These are phyloP conservation scores for Australoheros facetus DNA, from an alignment of 2,797 vertebrate genomes.

Conservation along the genomic window DNA sequence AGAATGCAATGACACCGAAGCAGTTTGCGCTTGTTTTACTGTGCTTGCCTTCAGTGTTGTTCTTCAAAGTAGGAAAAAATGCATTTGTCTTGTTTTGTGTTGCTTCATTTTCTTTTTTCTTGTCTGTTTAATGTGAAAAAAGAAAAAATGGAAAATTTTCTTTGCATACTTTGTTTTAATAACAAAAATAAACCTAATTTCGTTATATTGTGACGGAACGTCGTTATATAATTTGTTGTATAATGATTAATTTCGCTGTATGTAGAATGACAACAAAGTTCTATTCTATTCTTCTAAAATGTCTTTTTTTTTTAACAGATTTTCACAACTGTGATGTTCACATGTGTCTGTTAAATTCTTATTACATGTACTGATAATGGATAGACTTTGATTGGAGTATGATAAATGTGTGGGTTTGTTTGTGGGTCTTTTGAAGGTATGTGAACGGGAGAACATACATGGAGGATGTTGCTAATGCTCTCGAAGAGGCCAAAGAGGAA, in stretches of 20 bases:
- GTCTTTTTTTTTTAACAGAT: not conserved
- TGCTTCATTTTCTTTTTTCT: not conserved
- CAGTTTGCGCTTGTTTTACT: not conserved
- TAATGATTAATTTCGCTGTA: too few relatives aligned
- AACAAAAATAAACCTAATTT: too few relatives aligned
- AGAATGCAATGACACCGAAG: too few relatives aligned
- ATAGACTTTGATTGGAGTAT: not conserved
- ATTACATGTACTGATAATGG: not conserved
- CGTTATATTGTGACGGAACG: too few relatives aligned
- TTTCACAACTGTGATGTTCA: not conserved
- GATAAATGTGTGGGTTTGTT: not conserved
- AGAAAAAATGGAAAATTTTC: fast-evolving
- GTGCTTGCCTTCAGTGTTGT: not conserved
- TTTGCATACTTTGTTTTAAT: too few relatives aligned
- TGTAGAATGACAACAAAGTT: too few relatives aligned
- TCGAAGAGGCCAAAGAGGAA: slow-evolving; percentile 93
- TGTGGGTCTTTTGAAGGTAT: slow-evolving; percentile 84
- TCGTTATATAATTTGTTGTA: too few relatives aligned
- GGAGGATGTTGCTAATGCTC: slow-evolving; percentile 91
- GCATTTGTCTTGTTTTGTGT: not conserved
- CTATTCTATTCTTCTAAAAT: too few relatives aligned
- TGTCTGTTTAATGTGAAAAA: not conserved
- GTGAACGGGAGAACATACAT: slow-evolving; percentile 94
- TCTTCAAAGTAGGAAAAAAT: not conserved
- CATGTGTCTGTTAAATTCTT: too few relatives aligned